Base-by-base conservation (phyloP, 2,888 invertebrate species). In the Drosophila infuscata region DNA sequence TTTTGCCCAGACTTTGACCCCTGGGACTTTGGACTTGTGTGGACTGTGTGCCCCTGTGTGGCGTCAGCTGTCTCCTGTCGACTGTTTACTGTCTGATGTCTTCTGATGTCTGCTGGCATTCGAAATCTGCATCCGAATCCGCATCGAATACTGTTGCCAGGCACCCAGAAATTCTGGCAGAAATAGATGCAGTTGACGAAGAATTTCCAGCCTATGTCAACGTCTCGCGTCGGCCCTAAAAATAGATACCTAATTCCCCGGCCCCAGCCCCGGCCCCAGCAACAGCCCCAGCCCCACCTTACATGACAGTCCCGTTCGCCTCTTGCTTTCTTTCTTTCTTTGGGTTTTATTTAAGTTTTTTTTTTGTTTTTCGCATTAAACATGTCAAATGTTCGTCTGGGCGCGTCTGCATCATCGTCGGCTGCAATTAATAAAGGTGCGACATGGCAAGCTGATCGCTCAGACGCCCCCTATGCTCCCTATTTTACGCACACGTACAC, bases 401-500 rank as follows among this genome's bases (percentile, higher is more conserved):
- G 54, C 64, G 78, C 72, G 78, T 80, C 79, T 63, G 81, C 67
- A 59, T 69, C 79, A 74, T 68, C 54, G 78, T 86, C 83, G 90
- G 56, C 83, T 78, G 88, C 92, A 92, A 91, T 91, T 91, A 91
- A 91, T 92, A 90, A 91, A 91, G 88, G 91, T 91, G 92, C 90
- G 80, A 91, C 89, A 90, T 88, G 88, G 81, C 64, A 58, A 60
- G 73, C 81, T 82, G 87, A 76, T 76, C 76, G 67, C 56, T 49
- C 46, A 70, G 41, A 41, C 65, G 25, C 66, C 66, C 58, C 60
- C 32, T 30, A 20, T 41, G 25, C 33, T 38, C 51, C 35, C 46
- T 7, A 62, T 20, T 35, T 11, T 8, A 52, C 20, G 17, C 17
- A 17, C 3, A 25, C 30, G 20, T 35, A 11, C 6, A 17, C 38